phyloP scores from a whole-genome alignment of 2,888 invertebrate genomes.

The Pogonocherus hispidulus region DNA sequence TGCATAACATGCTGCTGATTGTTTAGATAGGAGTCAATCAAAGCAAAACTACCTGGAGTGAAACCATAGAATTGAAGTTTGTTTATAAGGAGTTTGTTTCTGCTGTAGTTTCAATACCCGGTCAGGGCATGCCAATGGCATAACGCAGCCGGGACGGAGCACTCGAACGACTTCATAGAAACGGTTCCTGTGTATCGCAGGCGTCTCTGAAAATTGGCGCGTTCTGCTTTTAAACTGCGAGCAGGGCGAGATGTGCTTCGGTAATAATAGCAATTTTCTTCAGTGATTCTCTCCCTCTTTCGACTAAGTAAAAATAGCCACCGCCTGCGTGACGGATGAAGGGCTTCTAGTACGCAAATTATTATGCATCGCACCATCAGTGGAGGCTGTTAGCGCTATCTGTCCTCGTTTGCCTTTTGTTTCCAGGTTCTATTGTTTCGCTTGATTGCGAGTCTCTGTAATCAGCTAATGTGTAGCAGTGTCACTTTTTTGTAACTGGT shows the following conservation, averaged over 20 bases:
- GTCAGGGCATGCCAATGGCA: too few species aligned
- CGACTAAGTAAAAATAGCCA: constrained; percentile 27
- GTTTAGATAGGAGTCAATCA: too few species aligned
- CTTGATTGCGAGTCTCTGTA: not conserved
- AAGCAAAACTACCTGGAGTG: too few species aligned
- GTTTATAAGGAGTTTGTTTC: too few species aligned
- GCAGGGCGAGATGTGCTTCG: constrained; percentile 46
- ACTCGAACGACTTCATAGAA: constrained; percentile 41
- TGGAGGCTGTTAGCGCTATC: not conserved
- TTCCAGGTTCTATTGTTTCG: not conserved
- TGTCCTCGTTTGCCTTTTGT: not conserved
- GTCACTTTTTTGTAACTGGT: too few species aligned
- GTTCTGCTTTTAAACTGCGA: constrained; percentile 46
- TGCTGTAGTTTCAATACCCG: too few species aligned
- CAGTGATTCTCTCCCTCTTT: constrained; percentile 28
- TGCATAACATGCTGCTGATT: too few species aligned
- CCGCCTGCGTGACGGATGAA: constrained; percentile 15
- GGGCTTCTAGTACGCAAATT: constrained; percentile 18
- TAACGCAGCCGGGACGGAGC: not conserved
- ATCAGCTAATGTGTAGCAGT: not conserved
- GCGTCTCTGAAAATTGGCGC: constrained; percentile 52
- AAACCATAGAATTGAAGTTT: too few species aligned
- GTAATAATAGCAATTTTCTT: constrained; percentile 55
- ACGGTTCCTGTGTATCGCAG: constrained; percentile 51
- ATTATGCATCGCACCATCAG: constrained; percentile 14